A percentile compares a stretch with the other conserved stretches of the same genome.
phyloP scores from a whole-genome alignment of 2,113 vertebrate genomes.

The Melanostigma gelatinosum region DNA sequence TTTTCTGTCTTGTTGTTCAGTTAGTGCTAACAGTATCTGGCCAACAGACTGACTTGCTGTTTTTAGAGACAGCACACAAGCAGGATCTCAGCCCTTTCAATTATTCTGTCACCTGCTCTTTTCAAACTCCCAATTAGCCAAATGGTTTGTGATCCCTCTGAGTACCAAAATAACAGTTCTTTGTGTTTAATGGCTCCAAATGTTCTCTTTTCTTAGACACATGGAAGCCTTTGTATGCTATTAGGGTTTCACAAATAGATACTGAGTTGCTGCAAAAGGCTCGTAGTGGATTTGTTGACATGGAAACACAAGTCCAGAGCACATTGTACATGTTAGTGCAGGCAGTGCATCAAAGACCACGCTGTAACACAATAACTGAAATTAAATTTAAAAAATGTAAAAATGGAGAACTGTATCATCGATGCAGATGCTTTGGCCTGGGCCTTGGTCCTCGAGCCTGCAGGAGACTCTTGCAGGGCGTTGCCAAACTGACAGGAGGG shows the following conservation, averaged over 20 bases:
- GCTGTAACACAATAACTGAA: neutral
- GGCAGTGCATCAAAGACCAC: neutral
- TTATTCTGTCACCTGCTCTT: constrained; percentile 38
- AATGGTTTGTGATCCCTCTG: constrained; percentile 57
- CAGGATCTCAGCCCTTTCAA: constrained; percentile 30
- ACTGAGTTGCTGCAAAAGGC: neutral
- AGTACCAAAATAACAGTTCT: constrained; percentile 45
- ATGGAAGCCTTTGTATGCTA: neutral
- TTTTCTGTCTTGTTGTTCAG: neutral
- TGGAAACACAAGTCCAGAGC: neutral
- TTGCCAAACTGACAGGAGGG: constrained; percentile 91
- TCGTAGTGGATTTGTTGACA: neutral
- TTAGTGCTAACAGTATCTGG: neutral
- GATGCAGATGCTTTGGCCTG: constrained; percentile 86
- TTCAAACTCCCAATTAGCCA: constrained; percentile 65
- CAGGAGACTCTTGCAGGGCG: constrained; percentile 85
- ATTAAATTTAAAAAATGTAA: neutral
- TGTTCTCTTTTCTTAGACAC: constrained; percentile 6
- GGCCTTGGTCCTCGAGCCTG: constrained; percentile 86
- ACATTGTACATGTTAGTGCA: neutral
- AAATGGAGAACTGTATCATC: constrained; percentile 9
- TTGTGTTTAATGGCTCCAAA: constrained; percentile 21
- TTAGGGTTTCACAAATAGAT: constrained; percentile 25
- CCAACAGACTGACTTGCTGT: neutral
- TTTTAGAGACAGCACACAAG: constrained; percentile 16